Evolutionary conservation across 2,888 invertebrate genomes (phyloP), one percentile per base, ranked within the genome.

Genomic region (Aphodius granarius): DNA sequence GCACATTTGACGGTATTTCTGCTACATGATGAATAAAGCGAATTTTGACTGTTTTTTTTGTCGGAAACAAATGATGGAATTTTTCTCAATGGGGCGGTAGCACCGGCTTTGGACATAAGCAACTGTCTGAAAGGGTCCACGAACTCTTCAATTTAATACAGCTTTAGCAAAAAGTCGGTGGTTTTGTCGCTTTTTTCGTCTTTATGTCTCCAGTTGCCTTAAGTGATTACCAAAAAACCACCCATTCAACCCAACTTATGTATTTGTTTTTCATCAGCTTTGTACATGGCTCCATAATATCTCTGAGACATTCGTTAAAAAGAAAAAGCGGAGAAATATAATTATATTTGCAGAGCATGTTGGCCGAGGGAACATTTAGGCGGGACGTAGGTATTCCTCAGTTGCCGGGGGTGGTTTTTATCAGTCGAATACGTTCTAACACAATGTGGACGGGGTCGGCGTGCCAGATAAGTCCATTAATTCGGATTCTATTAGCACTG

Each of bases 401-500:
- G n/a, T n/a, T n/a, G 77, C 78, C 77, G 79, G 72, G 76, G 78
- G 77, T 78, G 77, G 81, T 78, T 82, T 82, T 81, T 81, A 81
- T 43, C 43, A 43, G 43, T 43, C 43, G 43, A 43, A 43, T 43
- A 43, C 43, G 43, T 43, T 43, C 43, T 9, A 43, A 43, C 43
- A 43, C 81, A 81, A 78, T 76, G 77, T 71, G 78, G 77, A 82
- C 81, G 81, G 81, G 81, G 80, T 79, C 78, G 79, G 79, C 78
- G 78, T 77, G 77, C 78, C 43, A 82, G 82, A 83, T 82, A 83
- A 83, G 82, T 81, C 80, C 81, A 81, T 82, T 82, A 81, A 83
- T 82, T 82, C 81, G 81, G 81, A 81, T 83, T 82, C 82, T 81
- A 83, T 82, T 82, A 82, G 81, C 80, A 77, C 78, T 76, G 78